These are phyloP conservation scores for Globicephala melas DNA, from an alignment of 2,113 vertebrate species.

Conservation along the genomic window DNA sequence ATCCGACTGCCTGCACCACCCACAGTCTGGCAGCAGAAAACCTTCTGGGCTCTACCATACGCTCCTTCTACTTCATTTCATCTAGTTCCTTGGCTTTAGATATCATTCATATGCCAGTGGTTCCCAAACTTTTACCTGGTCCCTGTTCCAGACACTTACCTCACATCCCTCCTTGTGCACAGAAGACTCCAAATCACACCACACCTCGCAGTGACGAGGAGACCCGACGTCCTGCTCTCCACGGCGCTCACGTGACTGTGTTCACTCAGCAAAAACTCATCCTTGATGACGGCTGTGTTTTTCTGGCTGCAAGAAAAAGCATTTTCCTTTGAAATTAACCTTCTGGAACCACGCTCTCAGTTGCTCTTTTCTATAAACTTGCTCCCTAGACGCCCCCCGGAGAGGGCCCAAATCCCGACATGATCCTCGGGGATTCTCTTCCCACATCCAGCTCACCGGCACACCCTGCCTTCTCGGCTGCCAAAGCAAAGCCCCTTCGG, in stretches of 20 bases:
- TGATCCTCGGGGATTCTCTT: background rate
- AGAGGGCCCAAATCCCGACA: background rate
- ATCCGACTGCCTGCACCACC: background rate
- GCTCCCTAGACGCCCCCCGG: background rate
- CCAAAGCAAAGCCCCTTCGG: background rate
- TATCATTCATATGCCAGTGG: background rate
- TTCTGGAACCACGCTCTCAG: background rate
- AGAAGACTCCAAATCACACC: accelerated
- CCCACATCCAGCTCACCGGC: background rate
- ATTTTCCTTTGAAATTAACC: background rate
- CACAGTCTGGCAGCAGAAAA: accelerated
- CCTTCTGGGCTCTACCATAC: background rate
- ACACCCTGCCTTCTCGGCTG: background rate
- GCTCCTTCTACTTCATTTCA: background rate
- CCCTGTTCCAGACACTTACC: background rate
- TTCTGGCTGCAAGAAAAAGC: background rate
- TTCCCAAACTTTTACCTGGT: background rate
- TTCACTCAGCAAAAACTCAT: background rate
- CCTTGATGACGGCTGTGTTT: accelerated
- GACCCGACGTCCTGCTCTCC: no score
- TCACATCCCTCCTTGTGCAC: background rate
- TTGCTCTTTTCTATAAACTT: background rate
- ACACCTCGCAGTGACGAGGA: accelerated
- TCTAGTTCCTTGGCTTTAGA: no score
- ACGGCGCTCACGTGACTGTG: accelerated